Conservation (phyloP, 2,797 vertebrate species). For the Sebastes melanostomus region DNA sequence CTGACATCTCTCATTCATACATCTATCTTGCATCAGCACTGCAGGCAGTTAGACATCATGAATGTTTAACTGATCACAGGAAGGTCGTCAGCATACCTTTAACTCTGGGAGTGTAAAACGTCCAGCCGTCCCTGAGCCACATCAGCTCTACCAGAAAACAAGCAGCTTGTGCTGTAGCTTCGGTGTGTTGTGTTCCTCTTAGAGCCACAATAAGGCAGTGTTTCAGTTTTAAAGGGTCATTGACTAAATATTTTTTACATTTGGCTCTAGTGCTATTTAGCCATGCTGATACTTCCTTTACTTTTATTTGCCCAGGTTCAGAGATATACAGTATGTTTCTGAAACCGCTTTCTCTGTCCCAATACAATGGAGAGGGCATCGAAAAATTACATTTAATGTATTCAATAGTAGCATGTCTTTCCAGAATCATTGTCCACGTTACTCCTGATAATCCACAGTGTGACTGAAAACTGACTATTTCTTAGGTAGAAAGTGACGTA, state of each 20-base stretch:
- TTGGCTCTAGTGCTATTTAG: not conserved
- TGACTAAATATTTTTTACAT: not conserved
- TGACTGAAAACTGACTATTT: too few relatives aligned
- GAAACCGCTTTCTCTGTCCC: too few relatives aligned
- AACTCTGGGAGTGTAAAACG: not conserved
- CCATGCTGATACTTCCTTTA: too few relatives aligned
- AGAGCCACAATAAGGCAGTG: not conserved
- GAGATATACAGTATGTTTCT: too few relatives aligned
- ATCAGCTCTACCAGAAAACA: not conserved
- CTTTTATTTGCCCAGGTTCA: too few relatives aligned
- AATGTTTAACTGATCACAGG: conserved; percentile 26
- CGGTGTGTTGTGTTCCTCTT: not conserved
- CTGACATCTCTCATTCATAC: not conserved
- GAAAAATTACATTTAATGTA: too few relatives aligned
- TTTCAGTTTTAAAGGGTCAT: not conserved
- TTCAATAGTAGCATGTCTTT: not conserved
- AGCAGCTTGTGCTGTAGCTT: not conserved
- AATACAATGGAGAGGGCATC: too few relatives aligned
- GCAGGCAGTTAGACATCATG: conserved; percentile 1
- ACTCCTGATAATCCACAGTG: not conserved
- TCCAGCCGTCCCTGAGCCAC: not conserved
- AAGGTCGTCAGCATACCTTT: conserved; percentile 14
- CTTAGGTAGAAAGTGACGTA: too few relatives aligned
- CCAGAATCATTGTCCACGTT: not conserved
- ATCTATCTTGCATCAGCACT: not conserved